Evolutionary conservation across 2,888 invertebrate species (phyloP).

Genomic region (Brassicogethes aeneus): DNA sequence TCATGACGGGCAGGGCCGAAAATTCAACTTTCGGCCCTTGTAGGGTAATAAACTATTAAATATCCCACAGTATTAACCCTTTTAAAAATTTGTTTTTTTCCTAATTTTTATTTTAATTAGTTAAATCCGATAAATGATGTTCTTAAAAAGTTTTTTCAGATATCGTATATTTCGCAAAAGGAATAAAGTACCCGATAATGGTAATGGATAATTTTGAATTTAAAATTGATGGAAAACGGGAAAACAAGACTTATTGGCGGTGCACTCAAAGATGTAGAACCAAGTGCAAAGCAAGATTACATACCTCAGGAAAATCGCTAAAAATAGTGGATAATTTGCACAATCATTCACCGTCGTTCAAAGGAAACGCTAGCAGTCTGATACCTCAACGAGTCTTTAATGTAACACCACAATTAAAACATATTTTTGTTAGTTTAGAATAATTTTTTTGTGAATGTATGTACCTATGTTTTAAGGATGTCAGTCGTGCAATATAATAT

Average conservation of each 20-base stretch:
- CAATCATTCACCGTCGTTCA: conserved; percentile 11
- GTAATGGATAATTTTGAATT: conserved; percentile 8
- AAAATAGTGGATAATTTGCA: conserved; percentile 10
- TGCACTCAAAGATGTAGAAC: conserved; percentile 3
- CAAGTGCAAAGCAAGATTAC: conserved; percentile 4
- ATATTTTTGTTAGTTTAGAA: not conserved
- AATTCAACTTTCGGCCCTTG: no score
- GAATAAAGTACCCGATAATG: conserved; percentile 7
- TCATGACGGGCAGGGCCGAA: no score
- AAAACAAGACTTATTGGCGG: conserved; percentile 7
- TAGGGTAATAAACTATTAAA: no score
- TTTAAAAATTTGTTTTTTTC: no score
- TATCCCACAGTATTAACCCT: no score
- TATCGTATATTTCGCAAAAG: conserved; percentile 7
- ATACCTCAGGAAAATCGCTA: conserved; percentile 4
- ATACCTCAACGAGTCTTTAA: not conserved
- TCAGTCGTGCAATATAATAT: no score
- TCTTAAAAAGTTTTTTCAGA: no score
- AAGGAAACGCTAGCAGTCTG: not conserved
- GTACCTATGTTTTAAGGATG: no score
- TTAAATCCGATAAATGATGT: no score
- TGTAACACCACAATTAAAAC: not conserved
- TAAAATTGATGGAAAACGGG: conserved; percentile 3
- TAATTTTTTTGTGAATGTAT: no score
- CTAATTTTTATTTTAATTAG: no score